Evolutionary conservation across 2,797 vertebrate species (phyloP), one percentile per base, ranked within the genome.

Genomic region (Eurystomus glaucurus): DNA sequence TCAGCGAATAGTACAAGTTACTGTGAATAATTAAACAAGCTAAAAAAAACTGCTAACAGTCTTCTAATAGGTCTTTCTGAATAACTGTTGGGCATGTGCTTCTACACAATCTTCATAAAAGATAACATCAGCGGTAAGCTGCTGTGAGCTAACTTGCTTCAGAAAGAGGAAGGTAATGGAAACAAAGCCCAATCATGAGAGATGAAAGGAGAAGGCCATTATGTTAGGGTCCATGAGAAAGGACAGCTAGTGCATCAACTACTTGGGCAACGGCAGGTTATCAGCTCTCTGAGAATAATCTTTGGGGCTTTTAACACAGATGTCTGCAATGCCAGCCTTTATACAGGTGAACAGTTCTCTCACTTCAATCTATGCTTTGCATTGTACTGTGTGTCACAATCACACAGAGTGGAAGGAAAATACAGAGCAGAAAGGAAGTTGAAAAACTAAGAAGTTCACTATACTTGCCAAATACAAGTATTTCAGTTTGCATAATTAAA

Each of bases 301-400:
- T 77, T 17, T 65, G 35, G 9, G 45, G 60, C 25, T 76, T 8
- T 22, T 33, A 81, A 66, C 12, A 52, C 21, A 72, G 46, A 74
- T 7, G 15, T 22, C 50, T 86, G 45, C 37, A 87, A 85, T 19
- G 15, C 6, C 16, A 28, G 35, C 29, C 20, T 79, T 84, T 25
- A 37, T 12, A 33, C 0, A 41, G n/a, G 22, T n/a, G 39, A 82
- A 46, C 28, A 3, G 0, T 50, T 37, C 29, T 31, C 65, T 14
- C 9, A 8, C 29, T 84, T 33, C 14, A 45, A 31, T 14, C 19
- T 50, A 14, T 2, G 29, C 41, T 89, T 57, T 81, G 25, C 22
- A 9, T 4, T 37, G 26, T 50, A 31, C 6, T 62, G 11, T 23
- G 14, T 19, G 29, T 14, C n/a, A 41, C 10, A 45, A 8, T 69